phyloP scores from a whole-genome alignment of 2,113 vertebrate genomes.

The Neodontobutis hainanensis region DNA sequence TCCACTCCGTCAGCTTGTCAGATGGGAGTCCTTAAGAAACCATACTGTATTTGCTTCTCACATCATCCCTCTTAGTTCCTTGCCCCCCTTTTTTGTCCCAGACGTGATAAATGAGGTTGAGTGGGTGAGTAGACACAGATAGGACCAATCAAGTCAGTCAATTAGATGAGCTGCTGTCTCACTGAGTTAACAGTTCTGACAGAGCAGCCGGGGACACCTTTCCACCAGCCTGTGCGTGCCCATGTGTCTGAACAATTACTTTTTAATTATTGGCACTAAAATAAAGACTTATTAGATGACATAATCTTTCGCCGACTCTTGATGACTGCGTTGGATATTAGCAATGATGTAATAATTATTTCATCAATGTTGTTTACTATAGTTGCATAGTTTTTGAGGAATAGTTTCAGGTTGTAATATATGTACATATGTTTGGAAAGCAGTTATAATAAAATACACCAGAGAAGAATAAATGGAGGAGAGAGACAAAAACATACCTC shows the following conservation, averaged over 20 bases:
- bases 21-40: slow-evolving; percentile 29
- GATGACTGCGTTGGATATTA: not conserved
- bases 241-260: slow-evolving; percentile 1
- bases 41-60: slow-evolving; percentile 18
- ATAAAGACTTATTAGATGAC: not conserved
- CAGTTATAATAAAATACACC: no score
- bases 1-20: slow-evolving; percentile 15
- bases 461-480: no score
- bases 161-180: slow-evolving; percentile 62
- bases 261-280: slow-evolving; percentile 6
- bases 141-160: slow-evolving; percentile 63
- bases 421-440: no score
- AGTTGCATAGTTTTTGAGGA: no score
- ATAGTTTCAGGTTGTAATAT: no score
- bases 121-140: slow-evolving; percentile 46
- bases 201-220: slow-evolving; percentile 38
- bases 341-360: no score
- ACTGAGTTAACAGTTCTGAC: slow-evolving; percentile 19
- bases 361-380: no score
- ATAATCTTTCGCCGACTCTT: not conserved
- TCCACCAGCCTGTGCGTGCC: not conserved
- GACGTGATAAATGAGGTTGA: slow-evolving; percentile 49
- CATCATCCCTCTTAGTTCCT: not conserved
- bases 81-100: slow-evolving; percentile 2
- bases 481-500: no score